phyloP scores from a whole-genome alignment of 2,888 invertebrate species.

The Zaprionus bogoriensis region DNA sequence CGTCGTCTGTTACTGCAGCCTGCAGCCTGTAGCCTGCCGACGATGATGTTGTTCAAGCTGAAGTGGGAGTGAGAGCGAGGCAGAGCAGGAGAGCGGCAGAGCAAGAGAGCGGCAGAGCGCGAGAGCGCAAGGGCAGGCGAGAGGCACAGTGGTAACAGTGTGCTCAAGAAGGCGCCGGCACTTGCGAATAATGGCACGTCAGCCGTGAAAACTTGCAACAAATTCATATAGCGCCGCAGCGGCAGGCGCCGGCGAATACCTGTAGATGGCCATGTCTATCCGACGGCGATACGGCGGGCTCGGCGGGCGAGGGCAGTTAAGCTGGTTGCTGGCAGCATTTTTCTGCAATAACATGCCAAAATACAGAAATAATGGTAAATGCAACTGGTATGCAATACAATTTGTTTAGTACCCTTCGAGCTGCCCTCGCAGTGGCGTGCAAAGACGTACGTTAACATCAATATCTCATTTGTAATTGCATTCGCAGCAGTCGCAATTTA shows the following conservation, averaged over 20 bases:
- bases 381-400: neutral
- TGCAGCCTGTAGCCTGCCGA: neutral
- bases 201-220: slow-evolving; percentile 57
- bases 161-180: slow-evolving; percentile 44
- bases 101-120: no score
- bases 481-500: slow-evolving; percentile 23
- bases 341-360: no score
- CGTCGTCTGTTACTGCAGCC: slow-evolving; percentile 2
- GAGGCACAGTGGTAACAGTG: no score
- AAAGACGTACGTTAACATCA: slow-evolving; percentile 14
- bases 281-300: slow-evolving; percentile 16
- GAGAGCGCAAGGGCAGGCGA: no score
- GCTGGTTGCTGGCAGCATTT: no score
- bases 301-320: neutral
- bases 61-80: neutral
- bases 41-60: slow-evolving; percentile 46
- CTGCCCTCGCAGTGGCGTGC: slow-evolving; percentile 1
- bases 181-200: slow-evolving; percentile 64
- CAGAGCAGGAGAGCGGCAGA: neutral
- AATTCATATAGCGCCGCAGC: slow-evolving; percentile 47
- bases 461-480: slow-evolving; percentile 43
- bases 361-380: no score
- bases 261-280: slow-evolving; percentile 12
- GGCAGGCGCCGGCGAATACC: neutral
- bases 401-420: neutral